Conservation (phyloP, 1,140 invertebrate genomes). For the Eufriesea mexicana region DNA sequence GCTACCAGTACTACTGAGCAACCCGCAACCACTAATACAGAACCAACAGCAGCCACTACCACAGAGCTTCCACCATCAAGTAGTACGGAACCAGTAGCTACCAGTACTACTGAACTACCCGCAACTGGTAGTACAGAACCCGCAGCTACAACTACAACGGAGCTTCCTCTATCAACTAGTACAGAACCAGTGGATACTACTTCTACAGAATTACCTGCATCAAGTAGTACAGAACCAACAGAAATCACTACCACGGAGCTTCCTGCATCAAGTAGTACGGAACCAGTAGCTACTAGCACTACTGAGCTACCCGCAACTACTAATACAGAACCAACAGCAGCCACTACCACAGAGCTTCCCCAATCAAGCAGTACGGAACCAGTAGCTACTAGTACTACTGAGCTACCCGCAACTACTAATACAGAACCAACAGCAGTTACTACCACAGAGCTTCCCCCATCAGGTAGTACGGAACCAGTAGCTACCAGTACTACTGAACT, state of each 20-base stretch:
- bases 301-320: background rate
- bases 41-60: no score
- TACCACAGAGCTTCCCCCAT: no score
- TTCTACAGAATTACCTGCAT: background rate
- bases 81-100: background rate
- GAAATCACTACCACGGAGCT: background rate
- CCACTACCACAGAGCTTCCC: background rate
- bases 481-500: background rate
- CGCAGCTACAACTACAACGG: no score
- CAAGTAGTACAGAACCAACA: background rate
- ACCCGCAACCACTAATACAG: no score
- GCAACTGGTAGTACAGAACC: no score
- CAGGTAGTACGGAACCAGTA: background rate
- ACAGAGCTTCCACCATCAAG: no score
- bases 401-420: no score
- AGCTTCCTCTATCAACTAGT: no score
- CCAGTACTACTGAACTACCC: background rate
- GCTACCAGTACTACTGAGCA: background rate
- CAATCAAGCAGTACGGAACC: no score
- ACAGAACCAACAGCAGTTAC: no score
- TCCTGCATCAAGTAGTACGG: no score
- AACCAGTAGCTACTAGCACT: background rate
- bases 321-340: background rate
- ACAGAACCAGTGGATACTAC: background rate
- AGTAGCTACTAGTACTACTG: accelerated